Evolutionary conservation across 2,888 invertebrate species (phyloP).

Genomic region (Pinctada fucata): DNA sequence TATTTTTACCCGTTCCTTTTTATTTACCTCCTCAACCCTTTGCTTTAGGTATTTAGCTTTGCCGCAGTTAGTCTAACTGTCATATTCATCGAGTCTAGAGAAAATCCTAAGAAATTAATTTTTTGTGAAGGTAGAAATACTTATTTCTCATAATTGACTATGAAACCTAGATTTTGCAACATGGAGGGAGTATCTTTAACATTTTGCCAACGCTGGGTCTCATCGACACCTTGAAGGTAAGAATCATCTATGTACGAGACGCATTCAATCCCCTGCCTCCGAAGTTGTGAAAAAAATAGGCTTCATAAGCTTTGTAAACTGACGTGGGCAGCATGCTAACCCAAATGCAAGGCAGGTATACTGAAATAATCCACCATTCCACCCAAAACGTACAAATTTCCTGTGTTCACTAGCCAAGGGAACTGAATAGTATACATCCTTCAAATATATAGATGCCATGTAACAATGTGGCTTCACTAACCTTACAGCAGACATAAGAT

Average conservation of each 20-base stretch:
- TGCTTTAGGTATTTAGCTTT: no score
- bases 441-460: background rate
- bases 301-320: background rate
- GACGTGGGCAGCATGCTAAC: background rate
- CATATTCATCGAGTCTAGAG: background rate
- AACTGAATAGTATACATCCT: background rate
- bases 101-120: background rate
- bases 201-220: background rate
- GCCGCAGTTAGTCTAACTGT: background rate
- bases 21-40: background rate
- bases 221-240: background rate
- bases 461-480: background rate
- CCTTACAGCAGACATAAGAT: no score
- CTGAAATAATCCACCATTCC: background rate
- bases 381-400: background rate
- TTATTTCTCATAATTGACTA: background rate
- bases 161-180: background rate
- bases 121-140: background rate
- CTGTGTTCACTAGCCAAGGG: background rate
- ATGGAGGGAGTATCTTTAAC: background rate
- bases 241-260: background rate
- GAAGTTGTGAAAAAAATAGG: background rate
- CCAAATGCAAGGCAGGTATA: background rate
- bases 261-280: background rate
- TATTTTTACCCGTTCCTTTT: background rate